Percentiles rank a stretch among this genome's conserved stretches.
phyloP scores from a whole-genome alignment of 2,888 invertebrate genomes.

The Amorpha juglandis region DNA sequence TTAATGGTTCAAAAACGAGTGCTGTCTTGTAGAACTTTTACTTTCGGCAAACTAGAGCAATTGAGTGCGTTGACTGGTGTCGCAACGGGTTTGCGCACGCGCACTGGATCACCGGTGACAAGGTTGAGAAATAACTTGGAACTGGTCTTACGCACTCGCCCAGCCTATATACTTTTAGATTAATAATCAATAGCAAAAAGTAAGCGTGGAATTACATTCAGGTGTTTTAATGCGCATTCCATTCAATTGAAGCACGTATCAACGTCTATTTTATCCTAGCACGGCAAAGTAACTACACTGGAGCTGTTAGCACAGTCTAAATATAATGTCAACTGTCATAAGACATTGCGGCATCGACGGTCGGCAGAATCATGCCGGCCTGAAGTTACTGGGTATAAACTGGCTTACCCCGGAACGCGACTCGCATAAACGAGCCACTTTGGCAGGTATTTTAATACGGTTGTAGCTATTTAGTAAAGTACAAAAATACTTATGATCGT shows the following conservation, averaged over 20 bases:
- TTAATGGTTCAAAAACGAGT: slow-evolving; percentile 49
- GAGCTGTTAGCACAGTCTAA: too few relatives aligned
- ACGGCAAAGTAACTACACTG: too few relatives aligned
- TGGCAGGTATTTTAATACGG: too few relatives aligned
- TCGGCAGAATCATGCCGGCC: too few relatives aligned
- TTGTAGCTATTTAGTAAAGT: too few relatives aligned
- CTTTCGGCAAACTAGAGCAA: slow-evolving; percentile 77
- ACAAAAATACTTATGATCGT: too few relatives aligned
- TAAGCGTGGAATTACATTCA: slow-evolving; percentile 11
- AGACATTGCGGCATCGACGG: too few relatives aligned
- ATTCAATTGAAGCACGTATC: not conserved
- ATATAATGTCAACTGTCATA: too few relatives aligned
- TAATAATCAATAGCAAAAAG: slow-evolving; percentile 27
- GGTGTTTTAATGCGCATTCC: not conserved
- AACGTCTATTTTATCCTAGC: too few relatives aligned
- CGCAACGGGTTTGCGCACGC: slow-evolving; percentile 62
- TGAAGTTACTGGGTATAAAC: too few relatives aligned
- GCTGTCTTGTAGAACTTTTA: slow-evolving; percentile 59
- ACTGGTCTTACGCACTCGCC: slow-evolving; percentile 61
- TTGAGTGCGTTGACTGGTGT: slow-evolving; percentile 59
- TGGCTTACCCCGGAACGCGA: too few relatives aligned
- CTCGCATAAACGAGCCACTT: too few relatives aligned
- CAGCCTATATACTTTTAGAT: slow-evolving; percentile 33
- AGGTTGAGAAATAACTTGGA: slow-evolving; percentile 74
- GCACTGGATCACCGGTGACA: slow-evolving; percentile 75